phyloP scores from a whole-genome alignment of 2,113 vertebrate genomes.

The Cryptomyrus ogoouensis region DNA sequence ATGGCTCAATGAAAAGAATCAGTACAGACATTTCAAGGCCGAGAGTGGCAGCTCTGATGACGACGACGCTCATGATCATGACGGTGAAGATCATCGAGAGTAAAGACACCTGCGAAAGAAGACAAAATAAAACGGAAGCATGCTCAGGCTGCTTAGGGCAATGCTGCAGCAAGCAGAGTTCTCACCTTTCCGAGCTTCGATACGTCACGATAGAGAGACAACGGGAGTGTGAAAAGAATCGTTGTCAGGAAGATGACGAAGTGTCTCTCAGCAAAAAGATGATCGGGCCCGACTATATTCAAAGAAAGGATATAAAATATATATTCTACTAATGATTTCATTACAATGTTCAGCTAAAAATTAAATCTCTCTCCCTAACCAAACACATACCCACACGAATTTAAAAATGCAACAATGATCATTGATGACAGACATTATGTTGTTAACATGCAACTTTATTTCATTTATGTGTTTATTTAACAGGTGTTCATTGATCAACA shows the following conservation, averaged over 20 bases:
- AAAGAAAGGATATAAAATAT: not conserved
- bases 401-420: not conserved
- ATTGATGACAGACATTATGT: not conserved
- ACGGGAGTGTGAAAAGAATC: slow-evolving; percentile 70
- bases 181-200: slow-evolving; percentile 84
- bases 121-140: slow-evolving; percentile 23
- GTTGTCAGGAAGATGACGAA: slow-evolving; percentile 80
- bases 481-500: not conserved
- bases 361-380: not conserved
- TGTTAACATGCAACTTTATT: not conserved
- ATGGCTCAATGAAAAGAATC: not conserved
- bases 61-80: slow-evolving; percentile 69
- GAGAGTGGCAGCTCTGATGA: slow-evolving; percentile 71
- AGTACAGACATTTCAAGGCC: slow-evolving; percentile 72
- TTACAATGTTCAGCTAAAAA: not conserved
- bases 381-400: not conserved
- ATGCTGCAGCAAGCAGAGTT: not conserved
- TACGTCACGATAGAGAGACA: slow-evolving; percentile 81
- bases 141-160: not conserved
- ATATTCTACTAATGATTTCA: not conserved
- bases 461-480: not conserved
- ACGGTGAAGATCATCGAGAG: slow-evolving; percentile 78
- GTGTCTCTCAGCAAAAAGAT: slow-evolving; percentile 69
- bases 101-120: slow-evolving; percentile 70
- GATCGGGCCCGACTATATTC: slow-evolving; percentile 69